Percentiles rank a stretch among this genome's conserved stretches.
Evolutionary conservation across 30 jellyfish, hydroid and myxozoan species (phyloP).

Genomic region (Hydractinia symbiolongicarpus): DNA sequence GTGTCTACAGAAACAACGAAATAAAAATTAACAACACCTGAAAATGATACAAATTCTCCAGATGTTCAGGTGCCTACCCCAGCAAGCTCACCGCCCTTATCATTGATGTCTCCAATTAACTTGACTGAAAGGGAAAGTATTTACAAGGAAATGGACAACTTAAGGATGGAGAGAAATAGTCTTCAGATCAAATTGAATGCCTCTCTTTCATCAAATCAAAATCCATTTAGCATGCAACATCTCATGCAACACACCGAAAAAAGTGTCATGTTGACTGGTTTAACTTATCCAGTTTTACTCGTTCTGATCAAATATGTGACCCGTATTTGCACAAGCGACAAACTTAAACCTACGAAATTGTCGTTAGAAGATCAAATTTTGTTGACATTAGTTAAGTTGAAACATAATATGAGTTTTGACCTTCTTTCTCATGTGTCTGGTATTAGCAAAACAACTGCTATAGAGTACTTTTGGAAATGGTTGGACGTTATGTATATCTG

Average conservation of each 20-base stretch:
- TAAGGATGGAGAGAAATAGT: not conserved
- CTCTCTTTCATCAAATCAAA: too few species aligned
- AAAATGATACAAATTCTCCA: not conserved
- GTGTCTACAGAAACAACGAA: too few species aligned
- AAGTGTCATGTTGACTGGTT: slow-evolving; percentile 25
- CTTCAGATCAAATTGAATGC: not conserved
- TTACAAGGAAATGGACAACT: slow-evolving; percentile 7
- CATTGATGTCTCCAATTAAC: not conserved
- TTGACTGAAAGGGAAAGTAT: not conserved
- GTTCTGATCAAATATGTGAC: slow-evolving; percentile 1
- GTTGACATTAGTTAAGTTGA: slow-evolving; percentile 31
- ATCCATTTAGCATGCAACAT: not conserved
- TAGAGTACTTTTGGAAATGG: slow-evolving; percentile 34
- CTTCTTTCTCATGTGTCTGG: slow-evolving; percentile 28
- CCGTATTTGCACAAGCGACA: not conserved
- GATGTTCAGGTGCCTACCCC: not conserved
- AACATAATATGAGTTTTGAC: slow-evolving; percentile 28
- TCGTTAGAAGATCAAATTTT: slow-evolving; percentile 28
- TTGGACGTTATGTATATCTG: slow-evolving; percentile 18
- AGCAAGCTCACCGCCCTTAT: not conserved
- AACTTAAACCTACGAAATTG: not conserved
- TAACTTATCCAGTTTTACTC: not conserved
- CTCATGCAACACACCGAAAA: slow-evolving; percentile 16
- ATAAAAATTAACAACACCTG: too few species aligned
- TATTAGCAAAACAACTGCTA: slow-evolving; percentile 22